A percentile compares a stretch with the other conserved stretches of the same genome.
phyloP scores from a whole-genome alignment of 2,113 vertebrate species.

The Chroicocephalus ridibundus region DNA sequence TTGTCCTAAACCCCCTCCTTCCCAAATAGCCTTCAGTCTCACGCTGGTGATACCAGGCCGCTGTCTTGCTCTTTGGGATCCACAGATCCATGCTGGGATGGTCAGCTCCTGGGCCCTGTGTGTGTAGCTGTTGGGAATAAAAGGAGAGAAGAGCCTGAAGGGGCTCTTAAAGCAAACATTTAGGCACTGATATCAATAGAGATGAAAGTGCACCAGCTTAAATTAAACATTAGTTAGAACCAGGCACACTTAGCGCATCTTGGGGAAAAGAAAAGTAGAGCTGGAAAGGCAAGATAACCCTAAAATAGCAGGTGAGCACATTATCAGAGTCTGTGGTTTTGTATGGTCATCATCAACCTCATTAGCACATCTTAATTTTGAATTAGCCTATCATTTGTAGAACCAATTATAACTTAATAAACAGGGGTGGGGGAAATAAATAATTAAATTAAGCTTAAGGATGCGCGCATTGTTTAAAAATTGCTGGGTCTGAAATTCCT shows the following conservation, averaged over 20 bases:
- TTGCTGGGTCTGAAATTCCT: neutral
- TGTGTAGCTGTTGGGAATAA: neutral
- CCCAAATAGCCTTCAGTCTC: neutral
- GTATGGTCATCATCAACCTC: conserved; percentile 23
- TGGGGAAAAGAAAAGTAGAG: neutral
- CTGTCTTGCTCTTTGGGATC: neutral
- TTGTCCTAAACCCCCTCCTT: neutral
- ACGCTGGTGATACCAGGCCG: neutral
- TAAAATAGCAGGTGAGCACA: conserved; percentile 24
- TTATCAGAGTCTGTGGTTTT: conserved; percentile 14
- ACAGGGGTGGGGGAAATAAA: neutral
- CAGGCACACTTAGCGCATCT: neutral
- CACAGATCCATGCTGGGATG: neutral
- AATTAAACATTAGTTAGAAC: conserved; percentile 18
- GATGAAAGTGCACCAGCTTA: neutral
- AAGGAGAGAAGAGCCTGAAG: neutral
- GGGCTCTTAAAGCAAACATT: neutral
- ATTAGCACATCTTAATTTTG: conserved; percentile 65
- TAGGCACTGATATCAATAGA: neutral
- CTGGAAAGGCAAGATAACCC: conserved; percentile 52
- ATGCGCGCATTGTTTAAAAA: neutral
- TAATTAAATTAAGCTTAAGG: conserved; percentile 28
- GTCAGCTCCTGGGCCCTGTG: neutral
- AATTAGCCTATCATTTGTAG: conserved; percentile 42
- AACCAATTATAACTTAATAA: conserved; percentile 34